A percentile compares a stretch with the other conserved stretches of the same genome.
phyloP scores from a whole-genome alignment of 2,888 invertebrate species.

The Caenorhabditis macrosperma region DNA sequence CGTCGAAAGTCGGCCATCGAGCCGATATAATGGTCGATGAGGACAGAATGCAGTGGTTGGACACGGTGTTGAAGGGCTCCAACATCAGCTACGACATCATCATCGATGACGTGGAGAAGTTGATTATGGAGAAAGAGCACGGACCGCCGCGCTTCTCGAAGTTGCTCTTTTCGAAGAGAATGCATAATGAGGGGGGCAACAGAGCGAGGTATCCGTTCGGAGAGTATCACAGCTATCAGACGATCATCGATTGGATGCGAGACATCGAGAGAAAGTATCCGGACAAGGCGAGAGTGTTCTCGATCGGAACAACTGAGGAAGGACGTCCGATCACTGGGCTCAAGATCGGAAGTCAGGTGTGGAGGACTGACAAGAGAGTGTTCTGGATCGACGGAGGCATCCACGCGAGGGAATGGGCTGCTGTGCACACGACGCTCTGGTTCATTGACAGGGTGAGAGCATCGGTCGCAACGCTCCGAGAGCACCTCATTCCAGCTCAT shows the following conservation, averaged over 20 bases:
- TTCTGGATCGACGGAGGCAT: constrained; percentile 80
- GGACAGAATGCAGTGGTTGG: constrained; percentile 83
- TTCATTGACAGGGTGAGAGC: constrained; percentile 77
- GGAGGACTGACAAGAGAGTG: constrained; percentile 68
- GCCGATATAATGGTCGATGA: constrained; percentile 87
- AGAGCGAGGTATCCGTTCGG: constrained; percentile 71
- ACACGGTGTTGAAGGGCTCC: constrained; percentile 82
- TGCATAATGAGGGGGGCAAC: constrained; percentile 66
- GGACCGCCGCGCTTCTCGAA: constrained; percentile 40
- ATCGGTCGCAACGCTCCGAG: not conserved
- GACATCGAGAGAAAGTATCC: constrained; percentile 78
- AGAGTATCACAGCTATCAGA: constrained; percentile 77
- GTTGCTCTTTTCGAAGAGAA: constrained; percentile 48
- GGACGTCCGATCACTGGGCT: constrained; percentile 76
- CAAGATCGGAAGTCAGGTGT: constrained; percentile 76
- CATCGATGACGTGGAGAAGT: constrained; percentile 84
- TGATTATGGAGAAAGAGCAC: constrained; percentile 76
- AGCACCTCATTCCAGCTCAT: constrained; percentile 68
- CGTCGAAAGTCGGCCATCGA: constrained; percentile 72
- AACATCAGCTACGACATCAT: constrained; percentile 61
- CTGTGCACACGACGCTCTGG: constrained; percentile 78
- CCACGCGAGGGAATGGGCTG: constrained; percentile 79
- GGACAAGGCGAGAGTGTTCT: constrained; percentile 72
- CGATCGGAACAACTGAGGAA: constrained; percentile 76
- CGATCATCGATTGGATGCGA: constrained; percentile 75